Evolutionary conservation across 1,140 invertebrate species (phyloP).

Genomic region (Chrysoperla carnea): DNA sequence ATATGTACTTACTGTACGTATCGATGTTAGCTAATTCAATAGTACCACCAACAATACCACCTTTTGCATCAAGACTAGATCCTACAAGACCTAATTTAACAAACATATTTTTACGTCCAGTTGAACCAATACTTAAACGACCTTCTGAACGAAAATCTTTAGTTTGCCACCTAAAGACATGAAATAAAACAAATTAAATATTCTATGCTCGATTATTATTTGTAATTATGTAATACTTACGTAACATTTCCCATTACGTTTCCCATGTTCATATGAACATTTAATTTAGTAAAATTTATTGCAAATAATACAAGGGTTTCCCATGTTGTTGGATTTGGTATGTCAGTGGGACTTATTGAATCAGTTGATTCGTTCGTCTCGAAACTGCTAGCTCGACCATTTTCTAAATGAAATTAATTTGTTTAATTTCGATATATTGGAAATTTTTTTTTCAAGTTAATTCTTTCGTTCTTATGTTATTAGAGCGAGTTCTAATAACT

Average conservation of each 20-base stretch:
- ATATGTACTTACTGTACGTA: constrained; percentile 50
- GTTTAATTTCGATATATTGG: constrained; percentile 3
- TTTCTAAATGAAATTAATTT: constrained; percentile 14
- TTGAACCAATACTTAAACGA: constrained; percentile 81
- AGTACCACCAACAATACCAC: constrained; percentile 88
- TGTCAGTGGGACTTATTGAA: constrained; percentile 25
- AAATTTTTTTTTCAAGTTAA: too few relatives aligned
- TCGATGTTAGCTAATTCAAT: constrained; percentile 82
- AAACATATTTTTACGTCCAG: constrained; percentile 84
- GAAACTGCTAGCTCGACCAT: constrained; percentile 29
- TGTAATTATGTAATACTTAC: constrained; percentile 24
- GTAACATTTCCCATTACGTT: constrained; percentile 96
- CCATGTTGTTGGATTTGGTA: constrained; percentile 53
- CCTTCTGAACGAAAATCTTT: constrained; percentile 82
- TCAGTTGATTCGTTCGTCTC: constrained; percentile 22
- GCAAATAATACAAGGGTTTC: constrained; percentile 91
- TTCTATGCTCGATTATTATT: background rate
- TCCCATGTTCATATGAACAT: constrained; percentile 98
- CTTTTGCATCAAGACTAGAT: constrained; percentile 85
- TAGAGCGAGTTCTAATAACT: too few relatives aligned
- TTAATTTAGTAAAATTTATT: constrained; percentile 85
- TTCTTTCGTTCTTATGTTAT: too few relatives aligned
- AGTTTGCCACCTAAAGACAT: constrained; percentile 59
- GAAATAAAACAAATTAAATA: background rate
- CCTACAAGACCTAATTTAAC: constrained; percentile 74